Percentiles rank a stretch among this genome's conserved stretches.
Conservation (phyloP, 1,140 invertebrate species). For the Diachasmimorpha longicaudata region DNA sequence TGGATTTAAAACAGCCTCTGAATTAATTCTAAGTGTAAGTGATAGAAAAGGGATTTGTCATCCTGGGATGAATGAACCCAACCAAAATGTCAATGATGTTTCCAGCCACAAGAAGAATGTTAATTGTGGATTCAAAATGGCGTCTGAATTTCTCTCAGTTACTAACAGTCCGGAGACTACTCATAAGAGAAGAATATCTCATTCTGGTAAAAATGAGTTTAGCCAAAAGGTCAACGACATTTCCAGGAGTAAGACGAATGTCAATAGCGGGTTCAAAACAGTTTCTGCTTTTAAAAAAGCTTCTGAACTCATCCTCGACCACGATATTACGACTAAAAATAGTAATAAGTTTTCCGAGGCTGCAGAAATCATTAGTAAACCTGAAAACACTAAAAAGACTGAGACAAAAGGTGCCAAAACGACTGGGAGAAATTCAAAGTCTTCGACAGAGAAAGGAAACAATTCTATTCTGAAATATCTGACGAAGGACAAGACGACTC, state of each 20-base stretch:
- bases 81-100: too few species aligned
- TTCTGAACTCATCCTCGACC: slow-evolving; percentile 29
- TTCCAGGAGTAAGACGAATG: too few species aligned
- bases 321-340: slow-evolving; percentile 31
- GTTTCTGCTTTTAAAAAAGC: slow-evolving; percentile 41
- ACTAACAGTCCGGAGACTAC: background rate
- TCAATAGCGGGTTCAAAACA: too few species aligned
- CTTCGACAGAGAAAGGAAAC: background rate
- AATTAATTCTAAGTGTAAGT: background rate
- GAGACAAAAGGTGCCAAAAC: slow-evolving; percentile 10
- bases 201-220: background rate
- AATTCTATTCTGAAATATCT: slow-evolving; percentile 36
- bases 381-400: background rate
- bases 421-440: slow-evolving; percentile 1
- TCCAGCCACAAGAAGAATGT: too few species aligned
- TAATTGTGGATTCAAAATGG: background rate
- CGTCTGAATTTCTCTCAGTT: background rate
- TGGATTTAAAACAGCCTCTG: background rate
- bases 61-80: too few species aligned
- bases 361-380: too few species aligned
- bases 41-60: background rate
- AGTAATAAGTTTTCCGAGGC: background rate
- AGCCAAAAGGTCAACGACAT: too few species aligned
- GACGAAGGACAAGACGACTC: slow-evolving; percentile 11
- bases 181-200: background rate